Percentiles rank a stretch among this genome's conserved stretches.
Conservation (phyloP, 1,140 invertebrate genomes). For the Ooceraea biroi region DNA sequence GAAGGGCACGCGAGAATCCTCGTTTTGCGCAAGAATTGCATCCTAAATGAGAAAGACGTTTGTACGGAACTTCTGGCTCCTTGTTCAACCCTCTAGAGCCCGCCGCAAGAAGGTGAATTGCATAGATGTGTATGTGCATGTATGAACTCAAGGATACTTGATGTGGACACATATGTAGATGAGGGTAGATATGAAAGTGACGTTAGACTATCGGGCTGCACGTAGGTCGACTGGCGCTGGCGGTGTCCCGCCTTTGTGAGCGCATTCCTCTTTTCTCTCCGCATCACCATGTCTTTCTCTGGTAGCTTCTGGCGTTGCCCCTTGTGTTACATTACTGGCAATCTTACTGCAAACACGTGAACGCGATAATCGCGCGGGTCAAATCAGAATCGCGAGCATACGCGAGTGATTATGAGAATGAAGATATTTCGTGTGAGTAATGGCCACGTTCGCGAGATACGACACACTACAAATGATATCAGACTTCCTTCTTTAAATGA, state of each 20-base stretch:
- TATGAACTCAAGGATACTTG: constrained; percentile 63
- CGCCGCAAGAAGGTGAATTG: constrained; percentile 6
- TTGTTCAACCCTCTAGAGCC: constrained; percentile 42
- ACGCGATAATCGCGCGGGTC: constrained; percentile 28
- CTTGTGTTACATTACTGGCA: constrained; percentile 31
- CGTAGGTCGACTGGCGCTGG: constrained; percentile 70
- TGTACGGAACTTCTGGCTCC: neutral
- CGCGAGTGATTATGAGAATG: constrained; percentile 21
- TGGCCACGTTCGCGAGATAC: constrained; percentile 1
- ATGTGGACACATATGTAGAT: constrained; percentile 66
- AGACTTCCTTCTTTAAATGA: neutral
- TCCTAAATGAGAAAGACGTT: constrained; percentile 14
- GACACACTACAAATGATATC: neutral
- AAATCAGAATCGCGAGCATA: constrained; percentile 41
- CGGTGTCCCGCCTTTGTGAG: constrained; percentile 80
- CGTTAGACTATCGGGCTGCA: constrained; percentile 69
- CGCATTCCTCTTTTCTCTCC: constrained; percentile 57
- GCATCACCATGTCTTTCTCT: constrained; percentile 40
- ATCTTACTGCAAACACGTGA: constrained; percentile 25
- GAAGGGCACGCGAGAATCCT: neutral
- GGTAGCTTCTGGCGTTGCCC: constrained; percentile 31
- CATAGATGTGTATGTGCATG: constrained; percentile 1
- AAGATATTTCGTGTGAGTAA: constrained; percentile 11
- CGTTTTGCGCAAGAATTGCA: neutral
- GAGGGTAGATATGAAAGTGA: constrained; percentile 75